A percentile compares a stretch with the other conserved stretches of the same genome.
phyloP scores from a whole-genome alignment of 2,888 invertebrate genomes.

The Bursaphelenchus okinawaensis region DNA sequence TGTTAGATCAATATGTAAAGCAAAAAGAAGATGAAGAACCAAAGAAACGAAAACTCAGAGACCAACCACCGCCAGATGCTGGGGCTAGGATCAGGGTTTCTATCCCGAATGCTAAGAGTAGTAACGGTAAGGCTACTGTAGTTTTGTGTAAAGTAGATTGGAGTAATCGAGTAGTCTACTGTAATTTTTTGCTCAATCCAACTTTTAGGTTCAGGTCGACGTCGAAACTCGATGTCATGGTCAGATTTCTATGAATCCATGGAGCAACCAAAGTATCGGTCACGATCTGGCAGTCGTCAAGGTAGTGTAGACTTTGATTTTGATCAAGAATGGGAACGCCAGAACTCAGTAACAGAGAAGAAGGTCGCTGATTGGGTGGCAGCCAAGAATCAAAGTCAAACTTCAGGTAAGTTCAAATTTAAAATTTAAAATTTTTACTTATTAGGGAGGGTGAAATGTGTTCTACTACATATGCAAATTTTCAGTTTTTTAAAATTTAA shows the following conservation, averaged over 20 bases:
- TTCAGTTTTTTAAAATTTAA: no score
- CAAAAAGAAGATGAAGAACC: constrained; percentile 9
- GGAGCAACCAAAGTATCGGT: constrained; percentile 20
- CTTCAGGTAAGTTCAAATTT: no score
- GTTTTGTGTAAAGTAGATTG: no score
- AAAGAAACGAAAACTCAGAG: constrained; percentile 6
- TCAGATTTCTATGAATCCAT: constrained; percentile 47
- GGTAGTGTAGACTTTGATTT: constrained; percentile 3
- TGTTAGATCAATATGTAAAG: constrained; percentile 24
- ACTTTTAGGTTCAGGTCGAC: constrained; percentile 6
- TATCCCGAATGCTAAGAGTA: constrained; percentile 21
- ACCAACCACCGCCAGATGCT: constrained; percentile 22
- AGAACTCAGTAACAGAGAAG: not conserved
- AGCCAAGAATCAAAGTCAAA: no score
- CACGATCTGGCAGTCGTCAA: constrained; percentile 4
- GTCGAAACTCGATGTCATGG: constrained; percentile 35
- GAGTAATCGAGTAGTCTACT: no score
- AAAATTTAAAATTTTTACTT: no score
- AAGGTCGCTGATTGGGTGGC: no score
- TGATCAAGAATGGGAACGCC: constrained; percentile 3
- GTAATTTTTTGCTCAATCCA: no score
- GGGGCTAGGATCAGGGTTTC: constrained; percentile 28
- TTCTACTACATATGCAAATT: no score
- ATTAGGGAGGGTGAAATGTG: no score
- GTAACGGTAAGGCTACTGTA: not conserved